Percentiles rank a stretch among this genome's conserved stretches.
phyloP scores from a whole-genome alignment of 2,797 vertebrate genomes.

The Pristis pectinata region DNA sequence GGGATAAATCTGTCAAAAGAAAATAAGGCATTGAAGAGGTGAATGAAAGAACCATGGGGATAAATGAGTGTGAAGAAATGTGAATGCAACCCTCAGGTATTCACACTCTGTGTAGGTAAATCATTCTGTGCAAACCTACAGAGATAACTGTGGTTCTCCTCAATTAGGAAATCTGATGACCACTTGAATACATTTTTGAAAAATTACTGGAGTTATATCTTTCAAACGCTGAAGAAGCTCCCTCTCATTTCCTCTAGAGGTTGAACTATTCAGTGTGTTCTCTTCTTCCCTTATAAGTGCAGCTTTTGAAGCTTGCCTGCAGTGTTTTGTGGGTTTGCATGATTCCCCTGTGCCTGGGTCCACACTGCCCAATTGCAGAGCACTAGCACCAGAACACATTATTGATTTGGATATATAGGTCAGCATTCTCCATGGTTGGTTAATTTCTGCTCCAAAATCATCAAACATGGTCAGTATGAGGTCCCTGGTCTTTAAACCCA shows the following conservation, averaged over 20 bases:
- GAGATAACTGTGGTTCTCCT: neutral
- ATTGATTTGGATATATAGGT: neutral
- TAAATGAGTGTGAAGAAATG: neutral
- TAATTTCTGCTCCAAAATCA: neutral
- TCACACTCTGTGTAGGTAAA: neutral
- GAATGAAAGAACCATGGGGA: neutral
- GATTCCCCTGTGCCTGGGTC: neutral
- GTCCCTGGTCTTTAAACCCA: neutral
- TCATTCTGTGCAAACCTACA: neutral
- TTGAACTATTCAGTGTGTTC: neutral
- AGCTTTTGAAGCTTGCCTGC: neutral
- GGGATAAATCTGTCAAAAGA: neutral
- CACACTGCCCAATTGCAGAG: neutral
- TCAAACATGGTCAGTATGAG: neutral
- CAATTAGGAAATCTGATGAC: neutral
- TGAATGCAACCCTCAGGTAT: neutral
- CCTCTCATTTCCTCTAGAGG: neutral
- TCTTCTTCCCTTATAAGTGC: neutral
- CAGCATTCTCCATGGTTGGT: neutral
- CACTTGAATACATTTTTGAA: neutral
- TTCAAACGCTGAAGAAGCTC: neutral
- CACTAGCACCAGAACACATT: neutral
- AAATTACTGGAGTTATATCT: neutral
- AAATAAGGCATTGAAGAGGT: neutral
- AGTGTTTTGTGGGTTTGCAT: neutral